These are phyloP conservation scores for Pyrochroa serraticornis DNA, from an alignment of 2,888 invertebrate species.

Conservation along the genomic window DNA sequence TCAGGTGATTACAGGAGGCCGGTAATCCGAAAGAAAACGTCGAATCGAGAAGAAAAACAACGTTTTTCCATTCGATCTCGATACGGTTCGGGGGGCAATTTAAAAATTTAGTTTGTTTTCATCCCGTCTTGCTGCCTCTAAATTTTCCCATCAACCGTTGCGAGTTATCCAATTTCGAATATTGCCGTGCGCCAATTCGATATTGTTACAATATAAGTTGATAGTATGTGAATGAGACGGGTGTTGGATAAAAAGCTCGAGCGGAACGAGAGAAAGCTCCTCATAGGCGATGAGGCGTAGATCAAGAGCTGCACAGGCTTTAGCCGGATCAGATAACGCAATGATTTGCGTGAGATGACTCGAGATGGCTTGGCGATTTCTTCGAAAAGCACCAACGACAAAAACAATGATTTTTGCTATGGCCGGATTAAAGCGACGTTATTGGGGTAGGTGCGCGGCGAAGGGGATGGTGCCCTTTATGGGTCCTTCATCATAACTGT, in stretches of 20 bases:
- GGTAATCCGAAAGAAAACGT: slow-evolving; percentile 20
- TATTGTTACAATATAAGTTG: slow-evolving; percentile 45
- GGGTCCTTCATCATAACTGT: slow-evolving; percentile 53
- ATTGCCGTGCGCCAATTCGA: slow-evolving; percentile 44
- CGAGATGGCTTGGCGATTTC: slow-evolving; percentile 1
- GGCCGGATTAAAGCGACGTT: slow-evolving; percentile 13
- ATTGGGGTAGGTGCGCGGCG: slow-evolving; percentile 10
- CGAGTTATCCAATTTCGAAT: slow-evolving; percentile 52
- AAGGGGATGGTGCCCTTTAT: slow-evolving; percentile 45
- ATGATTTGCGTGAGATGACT: slow-evolving; percentile 34
- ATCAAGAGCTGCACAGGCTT: slow-evolving; percentile 31
- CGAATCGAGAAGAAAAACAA: slow-evolving; percentile 18
- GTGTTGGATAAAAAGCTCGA: slow-evolving; percentile 23
- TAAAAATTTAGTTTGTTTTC: slow-evolving; percentile 21
- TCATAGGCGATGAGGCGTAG: slow-evolving; percentile 32
- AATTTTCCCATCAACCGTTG: slow-evolving; percentile 50
- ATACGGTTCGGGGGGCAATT: slow-evolving; percentile 17
- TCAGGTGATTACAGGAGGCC: slow-evolving; percentile 21
- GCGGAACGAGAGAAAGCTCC: slow-evolving; percentile 22
- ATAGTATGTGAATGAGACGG: slow-evolving; percentile 35
- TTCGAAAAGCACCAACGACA: not conserved
- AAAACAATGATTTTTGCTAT: slow-evolving; percentile 1
- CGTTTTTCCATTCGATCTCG: slow-evolving; percentile 14
- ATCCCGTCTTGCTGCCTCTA: slow-evolving; percentile 39
- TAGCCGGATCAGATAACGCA: slow-evolving; percentile 32